Evolutionary conservation across 2,797 vertebrate genomes (phyloP).

Genomic region (Urocyon cinereoargenteus): DNA sequence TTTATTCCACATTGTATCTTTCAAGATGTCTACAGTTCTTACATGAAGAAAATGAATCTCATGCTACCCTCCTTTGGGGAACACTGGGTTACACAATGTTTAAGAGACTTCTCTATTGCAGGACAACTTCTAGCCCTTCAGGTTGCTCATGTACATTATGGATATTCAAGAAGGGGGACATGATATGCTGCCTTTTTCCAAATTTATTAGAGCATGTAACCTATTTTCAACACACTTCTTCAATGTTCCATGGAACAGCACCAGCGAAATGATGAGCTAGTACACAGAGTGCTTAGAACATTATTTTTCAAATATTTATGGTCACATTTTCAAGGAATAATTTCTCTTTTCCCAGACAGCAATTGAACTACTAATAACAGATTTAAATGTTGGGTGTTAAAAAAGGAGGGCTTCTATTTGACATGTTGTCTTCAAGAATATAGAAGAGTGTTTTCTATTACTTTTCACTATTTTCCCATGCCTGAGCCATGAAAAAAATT

Average conservation of each 20-base stretch:
- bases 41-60: background rate
- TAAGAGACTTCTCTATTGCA: background rate
- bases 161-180: background rate
- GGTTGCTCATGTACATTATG: background rate
- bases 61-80: background rate
- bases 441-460: background rate
- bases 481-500: background rate
- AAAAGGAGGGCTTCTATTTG: constrained; percentile 5
- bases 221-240: background rate
- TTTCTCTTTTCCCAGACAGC: constrained; percentile 32
- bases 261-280: background rate
- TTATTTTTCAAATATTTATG: constrained; percentile 57
- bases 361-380: background rate
- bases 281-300: background rate
- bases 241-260: background rate
- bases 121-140: background rate
- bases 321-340: constrained; percentile 23
- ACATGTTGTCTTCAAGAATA: background rate
- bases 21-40: background rate
- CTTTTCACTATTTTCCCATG: constrained; percentile 46
- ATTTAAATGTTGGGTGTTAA: constrained; percentile 23
- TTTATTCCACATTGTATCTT: background rate
- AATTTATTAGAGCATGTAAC: background rate
- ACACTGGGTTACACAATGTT: background rate
- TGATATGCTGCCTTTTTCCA: background rate